A percentile compares a stretch with the other conserved stretches of the same genome.
These are phyloP conservation scores for Aelia acuminata DNA, from an alignment of 2,888 invertebrate genomes.

Conservation along the genomic window DNA sequence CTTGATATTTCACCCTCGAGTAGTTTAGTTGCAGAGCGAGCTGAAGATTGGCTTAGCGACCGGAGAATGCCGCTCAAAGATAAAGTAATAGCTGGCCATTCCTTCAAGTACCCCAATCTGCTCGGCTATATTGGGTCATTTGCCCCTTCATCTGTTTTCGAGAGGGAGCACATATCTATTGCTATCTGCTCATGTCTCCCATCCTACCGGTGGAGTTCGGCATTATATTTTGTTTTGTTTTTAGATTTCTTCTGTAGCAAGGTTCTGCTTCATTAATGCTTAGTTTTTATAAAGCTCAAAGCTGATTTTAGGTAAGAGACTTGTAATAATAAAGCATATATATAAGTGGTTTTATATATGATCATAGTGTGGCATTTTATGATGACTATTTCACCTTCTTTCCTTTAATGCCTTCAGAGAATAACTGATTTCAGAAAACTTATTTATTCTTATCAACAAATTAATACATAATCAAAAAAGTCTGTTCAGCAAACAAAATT, in stretches of 20 bases:
- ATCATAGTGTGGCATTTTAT: too few species aligned
- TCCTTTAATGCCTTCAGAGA: too few species aligned
- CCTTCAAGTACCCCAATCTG: not conserved
- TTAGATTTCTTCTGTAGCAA: not conserved
- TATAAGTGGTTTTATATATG: too few species aligned
- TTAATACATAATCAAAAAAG: too few species aligned
- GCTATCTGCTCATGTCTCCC: not conserved
- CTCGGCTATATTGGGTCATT: slow-evolving; percentile 32
- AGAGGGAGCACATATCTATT: not conserved
- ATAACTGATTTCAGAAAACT: too few species aligned
- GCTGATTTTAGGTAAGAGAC: too few species aligned
- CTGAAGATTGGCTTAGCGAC: slow-evolving; percentile 18
- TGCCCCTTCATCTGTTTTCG: slow-evolving; percentile 23
- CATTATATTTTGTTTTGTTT: not conserved
- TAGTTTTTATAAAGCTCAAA: too few species aligned
- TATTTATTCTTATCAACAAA: too few species aligned
- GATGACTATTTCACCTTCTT: too few species aligned
- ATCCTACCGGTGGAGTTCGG: not conserved
- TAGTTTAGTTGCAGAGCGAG: not conserved
- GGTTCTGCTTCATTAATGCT: not conserved
- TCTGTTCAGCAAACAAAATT: too few species aligned
- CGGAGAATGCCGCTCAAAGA: slow-evolving; percentile 35
- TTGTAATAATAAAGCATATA: too few species aligned
- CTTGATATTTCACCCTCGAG: slow-evolving; percentile 31
- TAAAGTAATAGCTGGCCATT: slow-evolving; percentile 37